These are phyloP conservation scores for Paracanthobrama guichenoti DNA, from an alignment of 2,113 vertebrate genomes.

Conservation along the genomic window DNA sequence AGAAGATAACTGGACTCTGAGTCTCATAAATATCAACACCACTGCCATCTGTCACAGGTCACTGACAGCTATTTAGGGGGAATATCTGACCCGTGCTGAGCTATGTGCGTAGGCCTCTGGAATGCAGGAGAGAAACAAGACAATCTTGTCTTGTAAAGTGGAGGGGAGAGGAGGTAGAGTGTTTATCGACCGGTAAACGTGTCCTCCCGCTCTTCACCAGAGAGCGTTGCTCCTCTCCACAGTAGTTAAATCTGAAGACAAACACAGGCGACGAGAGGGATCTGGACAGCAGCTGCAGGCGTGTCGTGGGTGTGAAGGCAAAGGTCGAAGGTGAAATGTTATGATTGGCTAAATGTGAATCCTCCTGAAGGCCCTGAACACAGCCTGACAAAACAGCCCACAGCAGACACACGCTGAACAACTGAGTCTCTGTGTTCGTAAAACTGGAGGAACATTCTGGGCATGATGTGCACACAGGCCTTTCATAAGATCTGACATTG, in stretches of 20 bases:
- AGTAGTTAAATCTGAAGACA: conserved; percentile 37
- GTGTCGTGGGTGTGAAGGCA: conserved; percentile 46
- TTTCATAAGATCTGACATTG: conserved; percentile 34
- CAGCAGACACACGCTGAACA: conserved; percentile 24
- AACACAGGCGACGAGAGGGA: neutral
- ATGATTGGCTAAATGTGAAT: conserved; percentile 35
- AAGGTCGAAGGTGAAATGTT: conserved; percentile 45
- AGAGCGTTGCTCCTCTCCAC: conserved; percentile 11
- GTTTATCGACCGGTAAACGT: neutral
- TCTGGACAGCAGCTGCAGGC: conserved; percentile 63
- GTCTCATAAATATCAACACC: conserved; percentile 51
- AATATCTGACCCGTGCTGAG: conserved; percentile 55
- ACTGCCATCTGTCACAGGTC: conserved; percentile 56
- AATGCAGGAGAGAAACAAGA: conserved; percentile 54
- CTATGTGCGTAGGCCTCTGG: conserved; percentile 41
- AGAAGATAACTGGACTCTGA: neutral
- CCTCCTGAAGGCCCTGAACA: conserved; percentile 18
- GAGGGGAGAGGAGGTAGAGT: neutral
- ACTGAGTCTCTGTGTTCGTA: conserved; percentile 38
- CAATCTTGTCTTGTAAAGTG: conserved; percentile 57
- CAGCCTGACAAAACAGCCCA: conserved; percentile 34
- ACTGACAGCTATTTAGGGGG: conserved; percentile 48
- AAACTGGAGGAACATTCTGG: conserved; percentile 20
- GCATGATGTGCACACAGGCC: conserved; percentile 14
- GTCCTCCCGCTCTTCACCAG: conserved; percentile 6